Evolutionary conservation across 2,797 vertebrate species (phyloP).

Genomic region (Acestrorhynchus altus): DNA sequence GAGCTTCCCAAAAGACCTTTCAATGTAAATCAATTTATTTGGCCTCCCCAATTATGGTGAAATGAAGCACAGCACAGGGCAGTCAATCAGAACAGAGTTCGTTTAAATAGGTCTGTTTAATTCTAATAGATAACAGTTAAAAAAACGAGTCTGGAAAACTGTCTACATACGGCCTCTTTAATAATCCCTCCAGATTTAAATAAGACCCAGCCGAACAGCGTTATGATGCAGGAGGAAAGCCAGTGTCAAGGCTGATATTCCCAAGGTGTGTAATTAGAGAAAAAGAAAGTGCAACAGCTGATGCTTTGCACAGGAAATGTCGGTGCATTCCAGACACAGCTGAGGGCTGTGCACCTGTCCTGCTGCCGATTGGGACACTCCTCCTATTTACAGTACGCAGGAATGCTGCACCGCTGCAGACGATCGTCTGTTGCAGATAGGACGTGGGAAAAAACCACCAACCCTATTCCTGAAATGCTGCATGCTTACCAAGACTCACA

Average conservation of each 20-base stretch:
- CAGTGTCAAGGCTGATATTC: slow-evolving; percentile 7
- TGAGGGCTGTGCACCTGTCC: slow-evolving; percentile 3
- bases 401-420: neutral
- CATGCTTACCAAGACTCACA: neutral
- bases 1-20: too few species aligned
- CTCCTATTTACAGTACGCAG: neutral
- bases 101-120: neutral
- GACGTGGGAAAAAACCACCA: neutral
- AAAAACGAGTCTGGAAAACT: too few species aligned
- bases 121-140: too few species aligned
- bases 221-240: slow-evolving; percentile 19
- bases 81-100: neutral
- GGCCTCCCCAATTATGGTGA: neutral
- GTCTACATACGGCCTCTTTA: too few species aligned
- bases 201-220: slow-evolving; percentile 15
- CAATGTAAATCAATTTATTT: too few species aligned
- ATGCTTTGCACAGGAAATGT: slow-evolving; percentile 21
- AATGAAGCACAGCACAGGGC: neutral
- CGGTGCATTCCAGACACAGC: slow-evolving; percentile 23
- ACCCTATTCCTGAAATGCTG: too few species aligned
- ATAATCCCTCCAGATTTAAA: too few species aligned
- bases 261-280: slow-evolving; percentile 18
- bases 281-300: slow-evolving; percentile 34
- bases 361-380: neutral
- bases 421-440: neutral